Conservation (phyloP, 2,797 vertebrate genomes). For the Pogonophryne albipinna region DNA sequence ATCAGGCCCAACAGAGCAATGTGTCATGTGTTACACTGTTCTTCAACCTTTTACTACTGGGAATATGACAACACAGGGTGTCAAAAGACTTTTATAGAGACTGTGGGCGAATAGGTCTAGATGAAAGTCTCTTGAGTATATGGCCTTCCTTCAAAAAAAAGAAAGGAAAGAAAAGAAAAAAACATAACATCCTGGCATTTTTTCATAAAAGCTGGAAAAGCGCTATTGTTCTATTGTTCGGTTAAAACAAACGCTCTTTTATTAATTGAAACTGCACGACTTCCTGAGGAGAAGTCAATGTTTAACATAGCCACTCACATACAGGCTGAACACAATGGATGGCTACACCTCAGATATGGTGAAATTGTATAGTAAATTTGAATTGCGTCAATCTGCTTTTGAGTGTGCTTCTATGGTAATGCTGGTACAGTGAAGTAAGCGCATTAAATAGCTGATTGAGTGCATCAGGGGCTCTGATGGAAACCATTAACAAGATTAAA, state of each 20-base stretch:
- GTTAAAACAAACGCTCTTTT: conserved; percentile 53
- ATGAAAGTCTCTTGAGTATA: conserved; percentile 65
- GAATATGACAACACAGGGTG: conserved; percentile 57
- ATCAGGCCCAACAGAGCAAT: conserved; percentile 25
- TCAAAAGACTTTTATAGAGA: conserved; percentile 61
- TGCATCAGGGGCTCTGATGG: conserved; percentile 77
- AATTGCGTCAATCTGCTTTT: conserved; percentile 41
- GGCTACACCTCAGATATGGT: conserved; percentile 39
- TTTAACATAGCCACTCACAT: conserved; percentile 44
- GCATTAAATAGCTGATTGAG: conserved; percentile 78
- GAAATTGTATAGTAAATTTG: conserved; percentile 46
- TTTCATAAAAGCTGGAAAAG: conserved; percentile 68
- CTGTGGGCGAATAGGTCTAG: conserved; percentile 66
- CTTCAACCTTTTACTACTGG: conserved; percentile 60
- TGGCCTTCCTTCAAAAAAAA: conserved; percentile 65
- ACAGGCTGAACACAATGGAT: conserved; percentile 28
- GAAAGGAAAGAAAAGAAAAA: conserved; percentile 31
- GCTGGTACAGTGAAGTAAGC: conserved; percentile 69
- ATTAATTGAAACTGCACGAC: conserved; percentile 71
- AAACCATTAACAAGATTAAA: conserved; percentile 84
- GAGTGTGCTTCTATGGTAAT: conserved; percentile 41
- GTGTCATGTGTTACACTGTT: conserved; percentile 41
- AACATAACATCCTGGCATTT: conserved; percentile 78
- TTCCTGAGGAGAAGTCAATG: conserved; percentile 73
- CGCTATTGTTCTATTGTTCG: conserved; percentile 83